Conservation (phyloP, 2,797 vertebrate genomes). For the Karalla daura region DNA sequence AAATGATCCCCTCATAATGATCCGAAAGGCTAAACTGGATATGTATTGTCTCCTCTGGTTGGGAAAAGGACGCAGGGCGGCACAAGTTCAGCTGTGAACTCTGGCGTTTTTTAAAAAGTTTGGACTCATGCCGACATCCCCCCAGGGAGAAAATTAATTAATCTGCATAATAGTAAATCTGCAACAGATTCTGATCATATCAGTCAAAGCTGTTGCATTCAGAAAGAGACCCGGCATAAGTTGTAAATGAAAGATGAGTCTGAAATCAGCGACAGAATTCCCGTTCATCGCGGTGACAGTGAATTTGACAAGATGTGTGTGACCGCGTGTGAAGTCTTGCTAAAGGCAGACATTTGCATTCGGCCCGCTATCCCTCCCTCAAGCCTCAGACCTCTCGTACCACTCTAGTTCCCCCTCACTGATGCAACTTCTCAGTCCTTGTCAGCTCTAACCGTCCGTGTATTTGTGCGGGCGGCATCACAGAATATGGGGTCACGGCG, state of each 20-base stretch:
- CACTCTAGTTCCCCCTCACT: neutral
- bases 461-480: neutral
- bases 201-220: neutral
- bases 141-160: neutral
- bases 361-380: neutral
- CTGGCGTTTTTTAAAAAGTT: neutral
- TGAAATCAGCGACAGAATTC: neutral
- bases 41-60: slow-evolving; percentile 1
- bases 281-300: neutral
- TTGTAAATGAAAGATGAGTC: too few species aligned
- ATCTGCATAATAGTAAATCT: neutral
- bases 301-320: neutral
- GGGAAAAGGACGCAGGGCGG: neutral
- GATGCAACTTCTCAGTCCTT: neutral
- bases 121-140: neutral
- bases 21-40: slow-evolving; percentile 50
- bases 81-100: neutral
- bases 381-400: neutral
- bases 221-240: neutral
- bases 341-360: neutral
- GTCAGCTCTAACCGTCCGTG: neutral
- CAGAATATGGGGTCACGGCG: too few species aligned
- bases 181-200: neutral
- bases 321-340: neutral
- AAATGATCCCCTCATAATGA: slow-evolving; percentile 63